These are phyloP conservation scores for Ametastegia equiseti DNA, from an alignment of 2,888 invertebrate genomes.

Conservation along the genomic window DNA sequence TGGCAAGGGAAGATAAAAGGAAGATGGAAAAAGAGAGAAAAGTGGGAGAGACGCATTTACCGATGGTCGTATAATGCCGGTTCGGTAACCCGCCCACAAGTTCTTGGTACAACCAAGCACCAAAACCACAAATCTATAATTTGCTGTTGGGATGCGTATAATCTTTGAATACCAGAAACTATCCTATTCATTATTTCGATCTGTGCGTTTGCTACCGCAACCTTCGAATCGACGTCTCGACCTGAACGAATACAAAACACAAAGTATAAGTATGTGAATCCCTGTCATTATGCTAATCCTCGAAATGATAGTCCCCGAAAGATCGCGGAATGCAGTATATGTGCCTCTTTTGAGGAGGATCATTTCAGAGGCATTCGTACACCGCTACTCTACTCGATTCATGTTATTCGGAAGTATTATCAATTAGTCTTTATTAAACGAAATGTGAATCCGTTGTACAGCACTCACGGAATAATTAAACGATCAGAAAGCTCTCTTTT, in stretches of 20 bases:
- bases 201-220: conserved; percentile 73
- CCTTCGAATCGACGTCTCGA: conserved; percentile 39
- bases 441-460: too few species aligned
- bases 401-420: conserved; percentile 35
- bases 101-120: conserved; percentile 58
- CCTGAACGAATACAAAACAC: conserved; percentile 53
- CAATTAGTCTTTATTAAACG: conserved; percentile 26
- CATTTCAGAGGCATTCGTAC: conserved; percentile 50
- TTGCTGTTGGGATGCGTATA: conserved; percentile 73
- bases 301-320: conserved; percentile 70
- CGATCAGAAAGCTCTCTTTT: background rate
- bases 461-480: background rate
- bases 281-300: conserved; percentile 75
- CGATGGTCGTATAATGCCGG: conserved; percentile 37
- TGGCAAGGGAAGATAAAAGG: background rate
- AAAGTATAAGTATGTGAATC: conserved; percentile 68
- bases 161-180: conserved; percentile 75
- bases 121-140: conserved; percentile 73
- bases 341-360: conserved; percentile 45
- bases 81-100: conserved; percentile 60
- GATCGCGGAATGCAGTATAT: conserved; percentile 42
- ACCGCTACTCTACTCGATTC: background rate
- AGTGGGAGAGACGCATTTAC: conserved; percentile 24
- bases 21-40: conserved; percentile 7
- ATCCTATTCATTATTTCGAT: conserved; percentile 75